Conservation (phyloP, 2,888 invertebrate species). For the Drosophila tripunctata region DNA sequence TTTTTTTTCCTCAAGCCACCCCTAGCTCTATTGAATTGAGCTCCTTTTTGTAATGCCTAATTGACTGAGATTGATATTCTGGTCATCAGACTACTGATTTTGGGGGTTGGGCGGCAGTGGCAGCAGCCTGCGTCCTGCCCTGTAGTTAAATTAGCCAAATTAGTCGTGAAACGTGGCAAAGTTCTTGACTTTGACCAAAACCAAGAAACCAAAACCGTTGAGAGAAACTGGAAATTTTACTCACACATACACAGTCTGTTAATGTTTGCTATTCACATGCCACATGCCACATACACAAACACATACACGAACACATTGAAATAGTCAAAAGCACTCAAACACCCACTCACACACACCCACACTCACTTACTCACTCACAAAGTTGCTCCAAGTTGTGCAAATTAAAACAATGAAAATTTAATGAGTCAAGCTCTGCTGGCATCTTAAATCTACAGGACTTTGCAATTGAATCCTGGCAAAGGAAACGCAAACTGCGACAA, state of each 20-base stretch:
- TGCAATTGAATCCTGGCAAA: conserved; percentile 10
- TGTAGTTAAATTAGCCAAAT: conserved; percentile 66
- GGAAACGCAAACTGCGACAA: conserved; percentile 22
- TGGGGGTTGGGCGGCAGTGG: neutral
- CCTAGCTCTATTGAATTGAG: neutral
- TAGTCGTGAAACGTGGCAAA: conserved; percentile 53
- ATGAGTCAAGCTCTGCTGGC: conserved; percentile 57
- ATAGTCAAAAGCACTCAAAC: conserved; percentile 22
- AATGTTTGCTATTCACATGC: conserved; percentile 29
- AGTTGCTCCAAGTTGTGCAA: conserved; percentile 43
- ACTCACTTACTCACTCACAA: neutral
- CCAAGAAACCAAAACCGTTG: conserved; percentile 17
- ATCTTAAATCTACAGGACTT: conserved; percentile 17
- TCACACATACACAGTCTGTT: conserved; percentile 1
- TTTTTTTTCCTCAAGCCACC: neutral
- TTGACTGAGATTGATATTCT: conserved; percentile 67
- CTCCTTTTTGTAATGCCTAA: conserved; percentile 47
- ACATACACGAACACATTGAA: conserved; percentile 20
- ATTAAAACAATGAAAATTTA: conserved; percentile 74
- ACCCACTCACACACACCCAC: conserved; percentile 14
- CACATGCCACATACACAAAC: conserved; percentile 11
- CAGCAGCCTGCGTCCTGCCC: conserved; percentile 30
- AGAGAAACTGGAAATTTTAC: conserved; percentile 9
- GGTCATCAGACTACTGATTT: conserved; percentile 12
- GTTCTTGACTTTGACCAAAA: conserved; percentile 37